Evolutionary conservation across 2,888 invertebrate genomes (phyloP).

Genomic region (Drosophila tripunctata): DNA sequence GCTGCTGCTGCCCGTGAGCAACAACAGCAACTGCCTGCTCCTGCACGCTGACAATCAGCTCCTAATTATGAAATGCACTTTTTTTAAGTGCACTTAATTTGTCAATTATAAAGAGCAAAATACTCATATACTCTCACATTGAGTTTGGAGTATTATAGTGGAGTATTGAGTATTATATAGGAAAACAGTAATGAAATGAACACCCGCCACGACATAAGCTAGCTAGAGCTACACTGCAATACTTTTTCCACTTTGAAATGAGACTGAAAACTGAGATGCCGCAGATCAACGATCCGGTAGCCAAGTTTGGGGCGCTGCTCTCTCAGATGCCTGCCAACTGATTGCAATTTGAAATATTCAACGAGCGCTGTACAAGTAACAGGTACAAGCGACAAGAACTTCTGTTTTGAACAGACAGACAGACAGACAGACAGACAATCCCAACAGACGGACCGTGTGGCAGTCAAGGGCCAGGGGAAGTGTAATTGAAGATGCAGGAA

Average conservation of each 20-base stretch:
- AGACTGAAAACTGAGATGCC: not conserved
- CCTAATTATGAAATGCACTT: slow-evolving; percentile 73
- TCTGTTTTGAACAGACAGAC: slow-evolving; percentile 57
- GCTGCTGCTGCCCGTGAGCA: slow-evolving; percentile 49
- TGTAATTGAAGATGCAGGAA: not conserved
- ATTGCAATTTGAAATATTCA: slow-evolving; percentile 80
- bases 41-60: slow-evolving; percentile 31
- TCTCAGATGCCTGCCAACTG: slow-evolving; percentile 75
- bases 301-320: slow-evolving; percentile 19
- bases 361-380: slow-evolving; percentile 64
- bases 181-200: too few relatives aligned
- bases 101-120: slow-evolving; percentile 45
- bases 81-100: slow-evolving; percentile 66
- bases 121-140: not conserved
- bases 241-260: too few relatives aligned
- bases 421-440: slow-evolving; percentile 50
- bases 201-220: too few relatives aligned
- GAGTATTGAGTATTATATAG: too few relatives aligned
- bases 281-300: slow-evolving; percentile 46
- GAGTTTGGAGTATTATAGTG: not conserved
- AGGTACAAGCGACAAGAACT: slow-evolving; percentile 75
- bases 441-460: slow-evolving; percentile 22
- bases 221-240: too few relatives aligned
- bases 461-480: not conserved
- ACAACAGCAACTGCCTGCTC: slow-evolving; percentile 11